Evolutionary conservation across 1,140 invertebrate species (phyloP).

Genomic region (Drosophila navojoa): DNA sequence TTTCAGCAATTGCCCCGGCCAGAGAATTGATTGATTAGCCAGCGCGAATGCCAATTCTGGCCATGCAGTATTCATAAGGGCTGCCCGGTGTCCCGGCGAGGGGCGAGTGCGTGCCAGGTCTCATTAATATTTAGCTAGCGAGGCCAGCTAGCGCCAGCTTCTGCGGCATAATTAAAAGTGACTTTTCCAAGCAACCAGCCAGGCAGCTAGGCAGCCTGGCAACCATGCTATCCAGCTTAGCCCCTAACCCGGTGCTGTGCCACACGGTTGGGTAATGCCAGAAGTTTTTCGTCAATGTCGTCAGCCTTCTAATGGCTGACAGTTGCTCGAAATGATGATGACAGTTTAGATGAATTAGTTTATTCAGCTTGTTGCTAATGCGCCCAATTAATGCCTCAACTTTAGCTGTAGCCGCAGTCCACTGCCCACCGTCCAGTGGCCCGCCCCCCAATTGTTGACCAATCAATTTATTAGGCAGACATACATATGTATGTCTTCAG

Average conservation of each 20-base stretch:
- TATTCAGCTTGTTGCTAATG: conserved; percentile 64
- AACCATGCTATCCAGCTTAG: conserved; percentile 1
- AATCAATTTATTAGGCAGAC: conserved; percentile 41
- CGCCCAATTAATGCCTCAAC: conserved; percentile 69
- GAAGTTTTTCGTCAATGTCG: conserved; percentile 74
- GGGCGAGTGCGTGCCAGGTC: conserved; percentile 47
- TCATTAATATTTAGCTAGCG: conserved; percentile 72
- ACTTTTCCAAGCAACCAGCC: conserved; percentile 59
- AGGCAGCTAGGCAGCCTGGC: conserved; percentile 3
- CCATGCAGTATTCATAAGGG: conserved; percentile 77
- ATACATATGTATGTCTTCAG: conserved; percentile 15
- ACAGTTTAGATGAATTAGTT: conserved; percentile 82
- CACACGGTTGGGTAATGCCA: conserved; percentile 65
- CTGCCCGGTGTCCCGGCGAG: conserved; percentile 28
- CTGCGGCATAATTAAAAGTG: conserved; percentile 74
- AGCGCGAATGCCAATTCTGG: conserved; percentile 25
- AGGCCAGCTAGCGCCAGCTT: conserved; percentile 19
- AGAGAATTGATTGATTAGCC: conserved; percentile 75
- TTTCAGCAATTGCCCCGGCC: conserved; percentile 46
- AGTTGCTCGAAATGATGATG: conserved; percentile 81
- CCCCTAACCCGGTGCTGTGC: conserved; percentile 4
- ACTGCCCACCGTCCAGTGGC: not conserved
- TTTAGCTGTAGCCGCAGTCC: conserved; percentile 5
- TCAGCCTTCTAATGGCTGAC: conserved; percentile 66
- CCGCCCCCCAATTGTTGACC: conserved; percentile 6